Percentiles rank a stretch among this genome's conserved stretches.
Evolutionary conservation across 2,113 vertebrate species (phyloP).

Genomic region (Serilophus lunatus): DNA sequence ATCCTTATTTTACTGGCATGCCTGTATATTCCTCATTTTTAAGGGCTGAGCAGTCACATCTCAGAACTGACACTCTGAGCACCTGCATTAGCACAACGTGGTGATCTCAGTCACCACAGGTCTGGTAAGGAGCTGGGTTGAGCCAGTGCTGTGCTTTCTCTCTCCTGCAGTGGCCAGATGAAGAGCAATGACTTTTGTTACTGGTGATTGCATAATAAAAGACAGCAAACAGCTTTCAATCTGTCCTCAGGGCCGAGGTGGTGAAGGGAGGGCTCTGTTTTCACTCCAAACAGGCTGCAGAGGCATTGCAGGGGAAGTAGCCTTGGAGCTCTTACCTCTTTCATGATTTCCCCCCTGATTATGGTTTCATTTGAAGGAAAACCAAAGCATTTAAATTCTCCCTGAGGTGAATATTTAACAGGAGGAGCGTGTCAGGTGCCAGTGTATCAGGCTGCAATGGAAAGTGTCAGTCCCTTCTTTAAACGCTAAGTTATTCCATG

Average conservation of each 20-base stretch:
- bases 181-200: not conserved
- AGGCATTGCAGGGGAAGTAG: not conserved
- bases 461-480: not conserved
- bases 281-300: not conserved
- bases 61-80: not conserved
- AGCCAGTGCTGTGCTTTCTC: not conserved
- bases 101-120: rapidly evolving
- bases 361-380: not conserved
- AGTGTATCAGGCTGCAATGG: not conserved
- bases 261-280: not conserved
- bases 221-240: not conserved
- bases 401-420: not conserved
- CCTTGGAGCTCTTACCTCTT: not conserved
- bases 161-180: not conserved
- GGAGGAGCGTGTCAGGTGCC: not conserved
- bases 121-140: not conserved
- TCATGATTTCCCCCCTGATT: not conserved
- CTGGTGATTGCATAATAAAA: not conserved
- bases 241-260: not conserved
- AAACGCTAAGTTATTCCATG: not conserved
- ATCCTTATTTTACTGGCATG: not conserved
- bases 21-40: not conserved
- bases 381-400: not conserved
- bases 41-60: not conserved
- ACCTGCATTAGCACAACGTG: not conserved